Evolutionary conservation across 2,113 vertebrate genomes (phyloP).

Genomic region (Sinocyclocheilus maitianheensis): DNA sequence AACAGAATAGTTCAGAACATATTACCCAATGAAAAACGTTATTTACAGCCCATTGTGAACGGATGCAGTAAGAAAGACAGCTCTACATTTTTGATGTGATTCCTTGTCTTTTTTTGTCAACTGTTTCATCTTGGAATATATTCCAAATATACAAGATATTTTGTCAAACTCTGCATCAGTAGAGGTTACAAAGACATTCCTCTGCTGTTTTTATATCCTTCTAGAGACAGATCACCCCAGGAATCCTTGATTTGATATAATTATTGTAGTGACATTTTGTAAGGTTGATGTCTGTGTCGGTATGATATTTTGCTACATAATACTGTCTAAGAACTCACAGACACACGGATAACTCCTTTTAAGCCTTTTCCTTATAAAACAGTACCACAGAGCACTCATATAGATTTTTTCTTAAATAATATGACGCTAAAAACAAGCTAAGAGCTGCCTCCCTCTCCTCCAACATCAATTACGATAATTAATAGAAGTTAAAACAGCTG

Average conservation of each 20-base stretch:
- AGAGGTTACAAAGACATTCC: constrained; percentile 17
- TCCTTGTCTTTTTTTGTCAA: background rate
- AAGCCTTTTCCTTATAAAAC: background rate
- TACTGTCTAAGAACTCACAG: background rate
- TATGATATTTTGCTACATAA: background rate
- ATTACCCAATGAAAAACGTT: background rate
- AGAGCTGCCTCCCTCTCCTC: background rate
- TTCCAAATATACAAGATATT: background rate
- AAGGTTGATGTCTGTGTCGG: background rate
- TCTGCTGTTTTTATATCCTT: background rate
- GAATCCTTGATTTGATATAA: constrained; percentile 27
- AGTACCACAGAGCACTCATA: background rate
- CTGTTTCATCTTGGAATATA: constrained; percentile 8
- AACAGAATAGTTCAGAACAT: constrained; percentile 16
- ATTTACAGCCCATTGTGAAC: constrained; percentile 57
- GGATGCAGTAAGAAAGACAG: constrained; percentile 55
- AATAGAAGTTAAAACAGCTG: background rate
- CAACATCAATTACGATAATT: background rate
- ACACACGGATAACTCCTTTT: background rate
- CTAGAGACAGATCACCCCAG: background rate
- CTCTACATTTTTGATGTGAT: constrained; percentile 55
- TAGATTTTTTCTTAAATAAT: background rate
- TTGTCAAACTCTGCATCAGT: constrained; percentile 1
- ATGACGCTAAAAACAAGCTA: background rate
- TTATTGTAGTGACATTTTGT: constrained; percentile 8